A percentile compares a stretch with the other conserved stretches of the same genome.
Evolutionary conservation across 2,797 vertebrate species (phyloP).

Genomic region (Yasuhikotakia modesta): DNA sequence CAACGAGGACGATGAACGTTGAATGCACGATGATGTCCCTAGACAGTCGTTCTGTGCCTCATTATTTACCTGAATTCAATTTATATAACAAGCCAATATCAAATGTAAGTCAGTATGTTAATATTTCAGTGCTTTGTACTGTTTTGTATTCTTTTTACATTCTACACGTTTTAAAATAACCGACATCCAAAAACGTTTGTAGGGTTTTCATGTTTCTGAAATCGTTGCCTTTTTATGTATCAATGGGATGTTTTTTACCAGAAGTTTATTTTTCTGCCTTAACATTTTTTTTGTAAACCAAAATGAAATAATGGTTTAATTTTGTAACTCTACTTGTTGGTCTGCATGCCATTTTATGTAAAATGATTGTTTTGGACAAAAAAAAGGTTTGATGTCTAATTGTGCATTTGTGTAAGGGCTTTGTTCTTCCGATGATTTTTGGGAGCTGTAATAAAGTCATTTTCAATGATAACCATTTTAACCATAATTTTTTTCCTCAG

Average conservation of each 20-base stretch:
- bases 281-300: constrained; percentile 68
- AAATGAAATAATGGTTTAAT: constrained; percentile 73
- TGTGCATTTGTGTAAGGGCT: constrained; percentile 80
- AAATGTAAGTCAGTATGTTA: constrained; percentile 66
- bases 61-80: constrained; percentile 73
- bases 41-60: constrained; percentile 79
- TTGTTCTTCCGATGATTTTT: constrained; percentile 70
- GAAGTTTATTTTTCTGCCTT: constrained; percentile 79
- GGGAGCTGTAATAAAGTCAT: constrained; percentile 61
- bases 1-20: too few species aligned
- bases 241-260: constrained; percentile 80
- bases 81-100: constrained; percentile 65
- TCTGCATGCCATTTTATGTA: constrained; percentile 76
- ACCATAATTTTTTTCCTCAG: not conserved
- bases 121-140: constrained; percentile 78
- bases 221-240: constrained; percentile 76
- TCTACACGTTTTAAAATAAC: constrained; percentile 71
- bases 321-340: constrained; percentile 75
- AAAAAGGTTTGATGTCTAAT: constrained; percentile 60
- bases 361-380: constrained; percentile 67
- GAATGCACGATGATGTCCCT: constrained; percentile 16
- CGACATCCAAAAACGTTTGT: constrained; percentile 58
- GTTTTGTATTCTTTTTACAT: constrained; percentile 77
- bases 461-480: constrained; percentile 54
- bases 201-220: constrained; percentile 73